Conservation (phyloP, 2,113 vertebrate species). For the Daboia siamensis region DNA sequence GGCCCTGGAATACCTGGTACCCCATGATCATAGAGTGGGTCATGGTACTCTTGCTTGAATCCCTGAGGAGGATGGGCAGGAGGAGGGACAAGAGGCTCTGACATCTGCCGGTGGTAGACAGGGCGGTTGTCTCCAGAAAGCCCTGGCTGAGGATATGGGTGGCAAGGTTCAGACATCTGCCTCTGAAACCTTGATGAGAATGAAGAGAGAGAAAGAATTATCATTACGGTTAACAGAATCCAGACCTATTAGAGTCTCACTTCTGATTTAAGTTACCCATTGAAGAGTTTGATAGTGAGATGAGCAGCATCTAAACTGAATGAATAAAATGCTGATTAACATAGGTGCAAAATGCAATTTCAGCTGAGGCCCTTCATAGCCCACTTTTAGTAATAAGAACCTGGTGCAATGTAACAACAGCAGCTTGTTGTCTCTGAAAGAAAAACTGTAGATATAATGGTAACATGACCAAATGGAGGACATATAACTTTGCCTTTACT, state of each 20-base stretch:
- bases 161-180: slow-evolving; percentile 90
- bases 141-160: slow-evolving; percentile 78
- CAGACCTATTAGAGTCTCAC: not conserved
- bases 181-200: slow-evolving; percentile 82
- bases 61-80: slow-evolving; percentile 78
- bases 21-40: slow-evolving; percentile 87
- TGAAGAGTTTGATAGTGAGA: not conserved
- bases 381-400: not conserved
- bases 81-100: slow-evolving; percentile 82
- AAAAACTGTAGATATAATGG: not conserved
- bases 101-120: slow-evolving; percentile 90
- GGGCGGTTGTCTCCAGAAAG: slow-evolving; percentile 80
- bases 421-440: not conserved
- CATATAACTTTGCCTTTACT: not conserved
- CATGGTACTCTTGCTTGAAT: slow-evolving; percentile 92
- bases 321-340: not conserved
- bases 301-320: not conserved
- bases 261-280: not conserved
- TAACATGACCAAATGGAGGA: not conserved
- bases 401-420: not conserved
- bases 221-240: not conserved
- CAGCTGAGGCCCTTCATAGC: not conserved
- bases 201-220: not conserved
- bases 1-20: slow-evolving; percentile 74
- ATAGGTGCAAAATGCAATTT: not conserved